Percentiles rank a stretch among this genome's conserved stretches.
Conservation (phyloP, 1,140 invertebrate genomes). For the Bombus consobrinus region DNA sequence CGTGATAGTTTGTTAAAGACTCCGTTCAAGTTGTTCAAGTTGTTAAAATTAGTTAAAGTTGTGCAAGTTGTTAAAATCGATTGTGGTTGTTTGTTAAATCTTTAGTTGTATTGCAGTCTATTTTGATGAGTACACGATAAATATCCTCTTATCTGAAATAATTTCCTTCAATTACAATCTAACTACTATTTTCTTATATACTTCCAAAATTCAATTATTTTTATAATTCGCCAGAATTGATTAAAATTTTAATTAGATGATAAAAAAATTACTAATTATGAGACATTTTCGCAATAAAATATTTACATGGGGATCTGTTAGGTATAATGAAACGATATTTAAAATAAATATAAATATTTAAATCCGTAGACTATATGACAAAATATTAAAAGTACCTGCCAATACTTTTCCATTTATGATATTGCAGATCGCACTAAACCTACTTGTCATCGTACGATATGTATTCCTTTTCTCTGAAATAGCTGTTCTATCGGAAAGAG, state of each 20-base stretch:
- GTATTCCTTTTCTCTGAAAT: background rate
- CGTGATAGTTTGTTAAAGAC: background rate
- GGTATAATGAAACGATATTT: too few relatives aligned
- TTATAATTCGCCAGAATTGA: too few relatives aligned
- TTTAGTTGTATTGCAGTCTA: background rate
- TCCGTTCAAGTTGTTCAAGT: background rate
- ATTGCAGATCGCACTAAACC: background rate
- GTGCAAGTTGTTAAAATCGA: background rate
- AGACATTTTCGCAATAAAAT: too few relatives aligned
- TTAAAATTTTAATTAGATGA: too few relatives aligned
- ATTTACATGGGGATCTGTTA: too few relatives aligned
- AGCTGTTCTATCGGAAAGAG: background rate
- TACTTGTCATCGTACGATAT: background rate
- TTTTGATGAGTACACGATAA: too few relatives aligned
- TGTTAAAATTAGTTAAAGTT: background rate
- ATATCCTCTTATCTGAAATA: too few relatives aligned
- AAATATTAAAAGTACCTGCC: too few relatives aligned
- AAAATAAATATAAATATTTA: background rate
- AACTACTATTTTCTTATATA: background rate
- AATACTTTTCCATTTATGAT: background rate
- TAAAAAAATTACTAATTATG: too few relatives aligned
- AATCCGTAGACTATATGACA: background rate
- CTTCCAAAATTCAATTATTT: too few relatives aligned
- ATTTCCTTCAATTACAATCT: background rate
- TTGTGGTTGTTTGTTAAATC: conserved; percentile 7